These are phyloP conservation scores for Ganaspis brasiliensis DNA, from an alignment of 2,888 invertebrate species.

Conservation along the genomic window DNA sequence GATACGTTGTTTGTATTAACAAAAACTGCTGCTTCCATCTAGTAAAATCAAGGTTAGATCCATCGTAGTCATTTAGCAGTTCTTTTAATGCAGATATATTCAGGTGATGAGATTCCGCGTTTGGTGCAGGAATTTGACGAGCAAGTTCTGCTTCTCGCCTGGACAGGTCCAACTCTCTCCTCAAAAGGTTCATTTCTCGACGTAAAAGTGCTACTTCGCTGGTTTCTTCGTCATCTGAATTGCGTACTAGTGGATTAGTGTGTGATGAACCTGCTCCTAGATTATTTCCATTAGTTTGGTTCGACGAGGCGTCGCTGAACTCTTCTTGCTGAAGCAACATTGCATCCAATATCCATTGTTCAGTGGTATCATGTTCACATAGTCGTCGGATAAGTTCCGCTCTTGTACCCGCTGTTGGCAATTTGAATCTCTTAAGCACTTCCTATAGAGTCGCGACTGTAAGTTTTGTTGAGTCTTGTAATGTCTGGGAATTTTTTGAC, in stretches of 20 bases:
- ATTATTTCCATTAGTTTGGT: not conserved
- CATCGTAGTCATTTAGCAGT: slow-evolving; percentile 21
- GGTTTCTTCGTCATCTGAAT: not conserved
- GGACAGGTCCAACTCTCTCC: not conserved
- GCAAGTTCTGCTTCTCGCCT: not conserved
- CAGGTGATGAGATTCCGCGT: not conserved
- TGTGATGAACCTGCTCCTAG: too few relatives aligned
- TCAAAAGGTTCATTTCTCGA: not conserved
- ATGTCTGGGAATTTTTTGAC: too few relatives aligned
- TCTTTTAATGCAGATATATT: not conserved
- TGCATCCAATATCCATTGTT: slow-evolving; percentile 3
- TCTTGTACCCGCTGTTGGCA: not conserved
- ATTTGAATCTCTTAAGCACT: not conserved
- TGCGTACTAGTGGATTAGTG: too few relatives aligned
- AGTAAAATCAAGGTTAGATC: slow-evolving; percentile 4
- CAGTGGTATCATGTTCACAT: not conserved
- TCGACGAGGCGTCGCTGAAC: not conserved
- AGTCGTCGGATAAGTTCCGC: slow-evolving; percentile 13
- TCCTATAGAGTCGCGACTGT: not conserved
- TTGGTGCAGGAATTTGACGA: not conserved
- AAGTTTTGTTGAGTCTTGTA: not conserved
- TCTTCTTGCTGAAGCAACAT: not conserved
- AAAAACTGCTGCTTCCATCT: slow-evolving; percentile 46
- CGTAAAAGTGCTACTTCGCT: not conserved
- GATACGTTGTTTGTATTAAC: slow-evolving; percentile 38